phyloP scores from a whole-genome alignment of 2,888 invertebrate genomes.

The Drosophila vallismaia region DNA sequence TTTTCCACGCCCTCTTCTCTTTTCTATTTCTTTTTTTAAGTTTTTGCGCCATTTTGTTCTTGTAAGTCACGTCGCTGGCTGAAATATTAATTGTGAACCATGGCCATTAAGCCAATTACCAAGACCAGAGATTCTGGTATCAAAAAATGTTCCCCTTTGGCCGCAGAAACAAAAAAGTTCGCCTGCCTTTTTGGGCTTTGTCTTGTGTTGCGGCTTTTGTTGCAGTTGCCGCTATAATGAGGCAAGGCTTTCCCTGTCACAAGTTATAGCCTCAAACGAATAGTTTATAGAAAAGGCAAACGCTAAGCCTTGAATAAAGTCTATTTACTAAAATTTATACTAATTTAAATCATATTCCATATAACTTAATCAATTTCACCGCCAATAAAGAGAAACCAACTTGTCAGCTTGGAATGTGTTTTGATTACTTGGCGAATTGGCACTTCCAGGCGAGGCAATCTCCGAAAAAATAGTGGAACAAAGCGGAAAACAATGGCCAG shows the following conservation, averaged over 20 bases:
- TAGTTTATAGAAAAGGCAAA: too few relatives aligned
- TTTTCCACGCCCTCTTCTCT: not conserved
- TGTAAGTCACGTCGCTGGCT: not conserved
- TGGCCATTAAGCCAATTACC: conserved; percentile 2
- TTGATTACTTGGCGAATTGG: not conserved
- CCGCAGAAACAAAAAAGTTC: not conserved
- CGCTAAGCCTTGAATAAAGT: too few relatives aligned
- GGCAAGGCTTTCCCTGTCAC: not conserved
- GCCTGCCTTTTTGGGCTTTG: not conserved
- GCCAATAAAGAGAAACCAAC: too few relatives aligned
- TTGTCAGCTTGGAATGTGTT: not conserved
- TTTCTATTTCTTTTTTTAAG: not conserved
- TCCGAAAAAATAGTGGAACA: conserved; percentile 60
- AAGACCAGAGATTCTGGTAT: not conserved
- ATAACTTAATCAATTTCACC: too few relatives aligned
- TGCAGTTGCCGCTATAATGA: not conserved
- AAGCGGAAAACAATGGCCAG: conserved; percentile 22
- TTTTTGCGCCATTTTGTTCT: not conserved
- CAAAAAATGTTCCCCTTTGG: not conserved
- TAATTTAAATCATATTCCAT: not conserved
- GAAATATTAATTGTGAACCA: conserved; percentile 3
- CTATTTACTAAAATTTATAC: not conserved
- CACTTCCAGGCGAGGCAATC: conserved; percentile 34
- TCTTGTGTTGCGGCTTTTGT: conserved; percentile 1
- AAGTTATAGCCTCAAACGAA: not conserved